Evolutionary conservation across 2,113 vertebrate species (phyloP).

Genomic region (Andinoacara biseriatus): DNA sequence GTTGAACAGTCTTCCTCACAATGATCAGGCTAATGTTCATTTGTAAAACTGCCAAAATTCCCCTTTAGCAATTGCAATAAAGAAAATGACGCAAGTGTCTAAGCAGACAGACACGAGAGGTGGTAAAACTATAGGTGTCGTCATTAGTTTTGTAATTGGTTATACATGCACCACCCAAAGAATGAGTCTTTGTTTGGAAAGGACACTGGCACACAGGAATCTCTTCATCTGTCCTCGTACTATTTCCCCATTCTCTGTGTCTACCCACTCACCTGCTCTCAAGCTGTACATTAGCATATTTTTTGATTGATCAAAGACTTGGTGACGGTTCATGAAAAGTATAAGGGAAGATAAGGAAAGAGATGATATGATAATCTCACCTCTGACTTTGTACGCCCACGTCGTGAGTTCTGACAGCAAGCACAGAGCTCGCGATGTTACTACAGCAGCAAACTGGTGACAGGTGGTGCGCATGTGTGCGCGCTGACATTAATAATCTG

Average conservation of each 20-base stretch:
- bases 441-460: not conserved
- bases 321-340: not conserved
- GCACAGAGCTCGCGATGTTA: constrained; percentile 11
- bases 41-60: too few species aligned
- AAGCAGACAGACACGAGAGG: not conserved
- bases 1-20: too few species aligned
- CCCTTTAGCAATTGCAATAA: too few species aligned
- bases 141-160: not conserved
- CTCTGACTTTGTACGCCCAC: not conserved
- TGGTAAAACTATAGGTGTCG: not conserved
- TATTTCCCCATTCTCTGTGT: not conserved
- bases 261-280: constrained; percentile 24
- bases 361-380: not conserved
- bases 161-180: not conserved
- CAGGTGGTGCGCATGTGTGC: not conserved
- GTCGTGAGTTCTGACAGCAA: not conserved
- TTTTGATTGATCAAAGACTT: constrained; percentile 10
- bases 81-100: not conserved
- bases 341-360: not conserved
- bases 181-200: not conserved
- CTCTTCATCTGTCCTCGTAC: not conserved
- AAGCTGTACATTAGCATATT: not conserved
- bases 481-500: constrained; percentile 4
- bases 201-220: not conserved
- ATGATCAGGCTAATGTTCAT: too few species aligned